Evolutionary conservation across 2,797 vertebrate species (phyloP).

Genomic region (Hippopotamyrus pictus): DNA sequence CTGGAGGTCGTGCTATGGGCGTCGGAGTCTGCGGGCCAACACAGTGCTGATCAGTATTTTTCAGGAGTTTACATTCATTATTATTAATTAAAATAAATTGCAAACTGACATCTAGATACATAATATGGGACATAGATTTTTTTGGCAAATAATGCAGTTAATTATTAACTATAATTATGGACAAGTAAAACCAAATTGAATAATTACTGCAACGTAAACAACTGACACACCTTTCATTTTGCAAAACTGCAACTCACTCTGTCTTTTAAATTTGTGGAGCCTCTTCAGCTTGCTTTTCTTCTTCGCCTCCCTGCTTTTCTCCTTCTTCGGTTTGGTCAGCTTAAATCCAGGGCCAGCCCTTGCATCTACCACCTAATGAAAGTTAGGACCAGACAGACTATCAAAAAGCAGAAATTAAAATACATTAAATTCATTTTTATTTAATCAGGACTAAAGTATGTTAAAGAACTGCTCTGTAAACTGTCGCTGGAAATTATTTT

Average conservation of each 20-base stretch:
- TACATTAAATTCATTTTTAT: not conserved
- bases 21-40: constrained; percentile 62
- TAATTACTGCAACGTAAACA: not conserved
- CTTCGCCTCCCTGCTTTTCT: constrained; percentile 65
- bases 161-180: not conserved
- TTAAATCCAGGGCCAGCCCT: constrained; percentile 75
- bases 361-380: constrained; percentile 69
- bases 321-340: constrained; percentile 72
- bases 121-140: not conserved
- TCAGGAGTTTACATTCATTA: not conserved
- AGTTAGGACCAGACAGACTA: not conserved
- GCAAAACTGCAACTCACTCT: constrained; percentile 55
- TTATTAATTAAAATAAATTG: not conserved
- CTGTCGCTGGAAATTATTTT: not conserved
- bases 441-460: not conserved
- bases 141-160: not conserved
- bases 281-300: constrained; percentile 69
- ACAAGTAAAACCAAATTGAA: not conserved
- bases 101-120: not conserved
- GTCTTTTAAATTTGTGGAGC: constrained; percentile 71
- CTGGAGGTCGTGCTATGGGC: constrained; percentile 75
- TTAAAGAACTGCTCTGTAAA: not conserved
- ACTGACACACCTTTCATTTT: constrained; percentile 6
- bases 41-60: not conserved
- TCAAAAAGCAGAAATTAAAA: not conserved